Conservation (phyloP, 1,140 invertebrate species). For the Psix sp. region DNA sequence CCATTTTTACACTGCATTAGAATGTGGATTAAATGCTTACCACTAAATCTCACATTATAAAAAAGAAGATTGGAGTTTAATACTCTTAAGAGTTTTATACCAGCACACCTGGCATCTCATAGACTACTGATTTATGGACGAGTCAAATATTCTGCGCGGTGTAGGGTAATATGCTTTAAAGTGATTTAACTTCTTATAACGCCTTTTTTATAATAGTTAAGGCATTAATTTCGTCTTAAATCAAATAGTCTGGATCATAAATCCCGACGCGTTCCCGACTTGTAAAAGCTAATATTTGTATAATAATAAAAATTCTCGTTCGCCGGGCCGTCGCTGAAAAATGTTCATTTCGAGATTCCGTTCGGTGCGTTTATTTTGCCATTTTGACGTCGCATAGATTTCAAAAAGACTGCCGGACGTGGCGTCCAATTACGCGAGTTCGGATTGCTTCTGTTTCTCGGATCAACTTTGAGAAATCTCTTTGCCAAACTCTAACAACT, state of each 20-base stretch:
- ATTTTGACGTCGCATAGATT: conserved; percentile 40
- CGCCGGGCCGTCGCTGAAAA: conserved; percentile 17
- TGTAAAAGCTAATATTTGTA: conserved; percentile 41
- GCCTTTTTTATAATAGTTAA: conserved; percentile 50
- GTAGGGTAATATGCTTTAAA: conserved; percentile 49
- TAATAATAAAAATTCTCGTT: conserved; percentile 41
- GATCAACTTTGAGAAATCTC: conserved; percentile 59
- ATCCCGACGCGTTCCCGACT: conserved; percentile 15
- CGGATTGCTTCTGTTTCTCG: conserved; percentile 53
- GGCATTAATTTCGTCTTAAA: conserved; percentile 45
- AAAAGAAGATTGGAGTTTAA: conserved; percentile 54
- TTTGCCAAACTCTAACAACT: conserved; percentile 48
- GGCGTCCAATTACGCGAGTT: conserved; percentile 50
- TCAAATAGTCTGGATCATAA: conserved; percentile 42
- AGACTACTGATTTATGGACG: conserved; percentile 56
- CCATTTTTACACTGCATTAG: conserved; percentile 34
- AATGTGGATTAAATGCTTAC: conserved; percentile 43
- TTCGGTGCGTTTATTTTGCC: conserved; percentile 37
- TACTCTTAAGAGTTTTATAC: conserved; percentile 58
- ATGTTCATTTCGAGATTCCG: conserved; percentile 36
- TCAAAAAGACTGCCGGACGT: conserved; percentile 36
- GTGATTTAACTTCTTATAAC: conserved; percentile 49
- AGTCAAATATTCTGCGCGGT: conserved; percentile 49
- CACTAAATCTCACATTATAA: conserved; percentile 55
- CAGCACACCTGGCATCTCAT: conserved; percentile 44